Conservation (phyloP, 2,113 vertebrate species). For the Pseudopipra pipra region DNA sequence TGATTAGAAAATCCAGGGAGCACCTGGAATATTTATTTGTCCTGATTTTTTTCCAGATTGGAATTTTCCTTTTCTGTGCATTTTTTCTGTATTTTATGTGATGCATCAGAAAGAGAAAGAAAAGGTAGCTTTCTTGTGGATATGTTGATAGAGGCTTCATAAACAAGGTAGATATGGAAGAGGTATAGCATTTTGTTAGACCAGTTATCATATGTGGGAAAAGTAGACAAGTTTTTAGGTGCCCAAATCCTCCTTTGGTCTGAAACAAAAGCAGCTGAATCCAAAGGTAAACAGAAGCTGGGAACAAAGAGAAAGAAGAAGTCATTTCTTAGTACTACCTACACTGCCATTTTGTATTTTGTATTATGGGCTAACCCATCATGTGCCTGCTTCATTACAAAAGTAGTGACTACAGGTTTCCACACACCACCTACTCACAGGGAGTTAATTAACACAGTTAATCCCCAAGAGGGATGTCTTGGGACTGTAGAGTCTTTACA, state of each 20-base stretch:
- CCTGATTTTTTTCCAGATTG: not conserved
- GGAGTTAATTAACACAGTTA: not conserved
- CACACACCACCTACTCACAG: not conserved
- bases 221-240: not conserved
- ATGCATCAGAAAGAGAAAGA: not conserved
- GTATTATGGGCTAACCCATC: not conserved
- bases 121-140: not conserved
- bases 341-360: not conserved
- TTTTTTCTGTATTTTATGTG: not conserved
- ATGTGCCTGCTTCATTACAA: not conserved
- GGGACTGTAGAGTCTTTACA: not conserved
- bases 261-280: not conserved
- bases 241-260: not conserved
- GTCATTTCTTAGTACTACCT: not conserved
- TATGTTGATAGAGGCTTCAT: not conserved
- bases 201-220: not conserved
- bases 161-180: not conserved
- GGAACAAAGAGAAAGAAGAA: not conserved
- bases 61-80: not conserved
- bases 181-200: not conserved
- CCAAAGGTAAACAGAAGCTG: not conserved
- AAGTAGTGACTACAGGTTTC: not conserved
- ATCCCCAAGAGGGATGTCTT: not conserved
- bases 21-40: not conserved
- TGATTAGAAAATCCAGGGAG: not conserved